Conservation (phyloP, 2,888 invertebrate species). For the Drosophila pseudotakahashii region DNA sequence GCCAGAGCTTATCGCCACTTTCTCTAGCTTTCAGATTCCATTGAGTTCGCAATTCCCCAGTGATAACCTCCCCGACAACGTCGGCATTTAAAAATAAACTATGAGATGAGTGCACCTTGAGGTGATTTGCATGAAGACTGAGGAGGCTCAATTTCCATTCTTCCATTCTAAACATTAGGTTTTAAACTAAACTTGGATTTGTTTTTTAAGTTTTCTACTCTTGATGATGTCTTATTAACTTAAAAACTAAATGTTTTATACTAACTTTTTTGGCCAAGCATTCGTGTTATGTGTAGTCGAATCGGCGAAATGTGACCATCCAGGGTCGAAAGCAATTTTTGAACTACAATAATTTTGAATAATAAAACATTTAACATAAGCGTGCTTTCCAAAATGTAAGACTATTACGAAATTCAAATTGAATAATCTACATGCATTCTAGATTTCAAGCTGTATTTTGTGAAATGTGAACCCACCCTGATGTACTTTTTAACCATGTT, state of each 20-base stretch:
- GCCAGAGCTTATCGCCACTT: conserved; percentile 52
- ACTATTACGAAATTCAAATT: no score
- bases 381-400: not conserved
- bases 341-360: conserved; percentile 10
- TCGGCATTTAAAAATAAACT: conserved; percentile 50
- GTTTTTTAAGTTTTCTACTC: no score
- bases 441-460: not conserved
- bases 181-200: not conserved
- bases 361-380: not conserved
- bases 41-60: conserved; percentile 41
- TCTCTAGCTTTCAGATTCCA: conserved; percentile 26
- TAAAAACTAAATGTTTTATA: not conserved
- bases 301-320: not conserved
- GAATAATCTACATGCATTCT: not conserved
- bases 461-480: not conserved
- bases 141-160: no score
- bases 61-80: conserved; percentile 60
- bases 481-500: not conserved
- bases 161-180: no score
- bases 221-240: no score
- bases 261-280: conserved; percentile 10
- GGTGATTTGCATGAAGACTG: not conserved
- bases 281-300: conserved; percentile 1
- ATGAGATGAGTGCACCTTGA: conserved; percentile 36
- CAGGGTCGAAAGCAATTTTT: conserved; percentile 9